A percentile compares a stretch with the other conserved stretches of the same genome.
These are phyloP conservation scores for Deilephila elpenor DNA, from an alignment of 2,888 invertebrate species.

Conservation along the genomic window DNA sequence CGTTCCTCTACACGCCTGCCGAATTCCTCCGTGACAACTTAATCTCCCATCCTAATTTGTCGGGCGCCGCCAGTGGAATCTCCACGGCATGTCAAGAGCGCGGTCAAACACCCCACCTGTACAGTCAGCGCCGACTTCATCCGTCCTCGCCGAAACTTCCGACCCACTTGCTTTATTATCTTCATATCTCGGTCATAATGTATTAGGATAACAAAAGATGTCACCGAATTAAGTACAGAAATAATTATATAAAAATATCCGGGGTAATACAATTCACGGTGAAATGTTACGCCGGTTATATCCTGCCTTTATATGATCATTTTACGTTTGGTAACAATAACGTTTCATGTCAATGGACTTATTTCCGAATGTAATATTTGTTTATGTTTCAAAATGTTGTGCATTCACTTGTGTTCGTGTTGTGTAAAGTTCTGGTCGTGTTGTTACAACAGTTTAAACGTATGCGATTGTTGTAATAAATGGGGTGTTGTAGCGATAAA, in stretches of 20 bases:
- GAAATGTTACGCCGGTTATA: background rate
- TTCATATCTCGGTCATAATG: background rate
- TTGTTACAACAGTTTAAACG: background rate
- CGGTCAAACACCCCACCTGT: constrained; percentile 71
- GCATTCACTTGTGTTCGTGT: background rate
- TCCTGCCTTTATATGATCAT: background rate
- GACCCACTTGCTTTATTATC: constrained; percentile 22
- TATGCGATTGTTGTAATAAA: background rate
- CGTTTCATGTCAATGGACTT: constrained; percentile 11
- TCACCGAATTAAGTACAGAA: background rate
- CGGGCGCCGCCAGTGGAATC: constrained; percentile 60
- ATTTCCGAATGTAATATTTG: constrained; percentile 11
- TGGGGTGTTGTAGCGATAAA: constrained; percentile 2
- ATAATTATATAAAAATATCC: background rate
- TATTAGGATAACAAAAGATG: constrained; percentile 2
- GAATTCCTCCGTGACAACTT: constrained; percentile 67
- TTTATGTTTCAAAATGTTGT: background rate
- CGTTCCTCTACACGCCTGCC: constrained; percentile 49
- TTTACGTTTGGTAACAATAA: constrained; percentile 10
- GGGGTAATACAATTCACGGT: background rate
- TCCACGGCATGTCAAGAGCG: constrained; percentile 60
- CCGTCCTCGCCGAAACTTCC: constrained; percentile 11
- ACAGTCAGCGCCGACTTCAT: constrained; percentile 7
- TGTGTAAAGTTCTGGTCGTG: background rate
- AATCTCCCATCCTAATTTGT: constrained; percentile 71